Evolutionary conservation across 2,888 invertebrate species (phyloP).

Genomic region (Euclidia mi): DNA sequence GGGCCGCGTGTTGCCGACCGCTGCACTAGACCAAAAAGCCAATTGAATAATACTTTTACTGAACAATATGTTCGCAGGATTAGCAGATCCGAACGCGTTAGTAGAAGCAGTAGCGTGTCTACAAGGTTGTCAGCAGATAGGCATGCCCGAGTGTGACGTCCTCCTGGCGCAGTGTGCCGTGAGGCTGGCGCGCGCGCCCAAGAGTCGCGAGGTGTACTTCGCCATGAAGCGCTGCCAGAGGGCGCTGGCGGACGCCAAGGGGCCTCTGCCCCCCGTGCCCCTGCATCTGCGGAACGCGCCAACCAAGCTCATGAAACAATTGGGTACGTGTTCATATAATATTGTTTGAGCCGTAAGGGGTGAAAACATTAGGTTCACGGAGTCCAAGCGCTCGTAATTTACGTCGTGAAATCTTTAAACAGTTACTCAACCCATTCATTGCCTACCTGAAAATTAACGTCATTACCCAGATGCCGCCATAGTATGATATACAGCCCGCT

Average conservation of each 20-base stretch:
- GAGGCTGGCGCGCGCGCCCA: constrained; percentile 94
- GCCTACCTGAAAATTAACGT: too few species aligned
- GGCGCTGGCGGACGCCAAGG: constrained; percentile 90
- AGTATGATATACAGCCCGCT: too few species aligned
- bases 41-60: neutral
- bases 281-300: constrained; percentile 95
- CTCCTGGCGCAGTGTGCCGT: constrained; percentile 94
- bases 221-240: constrained; percentile 91
- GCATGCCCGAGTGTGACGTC: constrained; percentile 95
- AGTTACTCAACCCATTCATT: too few species aligned
- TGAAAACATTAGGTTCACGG: too few species aligned
- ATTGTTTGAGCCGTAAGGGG: too few species aligned
- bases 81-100: constrained; percentile 92
- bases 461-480: too few species aligned
- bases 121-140: constrained; percentile 94
- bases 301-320: constrained; percentile 93
- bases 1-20: too few species aligned
- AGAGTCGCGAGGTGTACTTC: constrained; percentile 91
- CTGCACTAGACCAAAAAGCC: too few species aligned
- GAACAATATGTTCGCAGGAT: constrained; percentile 77
- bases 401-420: too few species aligned
- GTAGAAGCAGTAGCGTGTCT: constrained; percentile 93
- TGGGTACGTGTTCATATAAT: too few species aligned
- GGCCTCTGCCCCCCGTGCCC: constrained; percentile 93
- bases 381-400: too few species aligned